These are phyloP conservation scores for Dynastes grantii DNA, from an alignment of 2,888 invertebrate genomes.

Conservation along the genomic window DNA sequence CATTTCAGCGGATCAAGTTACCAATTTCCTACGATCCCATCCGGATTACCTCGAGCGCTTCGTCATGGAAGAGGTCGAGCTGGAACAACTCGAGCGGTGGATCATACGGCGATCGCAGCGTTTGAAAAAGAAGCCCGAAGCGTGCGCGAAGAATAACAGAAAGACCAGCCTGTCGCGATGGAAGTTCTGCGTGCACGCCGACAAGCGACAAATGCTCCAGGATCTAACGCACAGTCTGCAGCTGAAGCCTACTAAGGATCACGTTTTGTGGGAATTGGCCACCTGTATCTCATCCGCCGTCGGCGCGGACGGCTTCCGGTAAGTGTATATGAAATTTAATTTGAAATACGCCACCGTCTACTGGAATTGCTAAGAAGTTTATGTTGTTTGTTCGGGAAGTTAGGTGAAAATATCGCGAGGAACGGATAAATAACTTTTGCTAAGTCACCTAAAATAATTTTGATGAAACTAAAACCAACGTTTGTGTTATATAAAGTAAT, in stretches of 20 bases:
- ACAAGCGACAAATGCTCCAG: slow-evolving; percentile 77
- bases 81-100: slow-evolving; percentile 80
- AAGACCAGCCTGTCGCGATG: slow-evolving; percentile 74
- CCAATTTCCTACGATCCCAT: slow-evolving; percentile 75
- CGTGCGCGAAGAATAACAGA: slow-evolving; percentile 60
- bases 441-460: no score
- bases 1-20: slow-evolving; percentile 68
- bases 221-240: slow-evolving; percentile 77
- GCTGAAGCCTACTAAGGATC: slow-evolving; percentile 75
- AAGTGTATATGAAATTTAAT: slow-evolving; percentile 75
- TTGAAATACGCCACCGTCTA: neutral
- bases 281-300: slow-evolving; percentile 78
- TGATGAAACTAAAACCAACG: no score
- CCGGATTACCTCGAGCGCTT: slow-evolving; percentile 79
- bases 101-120: slow-evolving; percentile 74
- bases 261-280: slow-evolving; percentile 79
- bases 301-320: slow-evolving; percentile 77
- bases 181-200: slow-evolving; percentile 77
- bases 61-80: slow-evolving; percentile 76
- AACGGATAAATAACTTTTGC: neutral
- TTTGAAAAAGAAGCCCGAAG: slow-evolving; percentile 68
- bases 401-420: neutral
- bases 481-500: no score
- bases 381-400: slow-evolving; percentile 9
- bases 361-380: neutral